Conservation (phyloP, 2,113 vertebrate species). For the Chloropsis hardwickii region DNA sequence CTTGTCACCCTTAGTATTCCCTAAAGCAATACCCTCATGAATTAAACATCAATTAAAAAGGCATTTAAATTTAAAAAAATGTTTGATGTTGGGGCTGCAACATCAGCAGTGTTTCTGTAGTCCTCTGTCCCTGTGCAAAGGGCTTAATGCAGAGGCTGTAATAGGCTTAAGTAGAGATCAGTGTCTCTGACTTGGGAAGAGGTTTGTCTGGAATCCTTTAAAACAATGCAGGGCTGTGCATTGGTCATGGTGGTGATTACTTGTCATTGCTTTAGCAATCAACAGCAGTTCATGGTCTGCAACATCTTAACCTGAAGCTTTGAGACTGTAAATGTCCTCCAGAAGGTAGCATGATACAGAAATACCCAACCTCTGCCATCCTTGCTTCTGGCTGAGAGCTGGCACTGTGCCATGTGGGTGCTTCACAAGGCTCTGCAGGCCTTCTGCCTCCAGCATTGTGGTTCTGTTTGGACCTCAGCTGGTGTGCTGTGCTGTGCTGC, state of each 20-base stretch:
- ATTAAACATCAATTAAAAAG: neutral
- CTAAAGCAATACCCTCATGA: neutral
- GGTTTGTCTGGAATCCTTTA: neutral
- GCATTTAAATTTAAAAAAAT: neutral
- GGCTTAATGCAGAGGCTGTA: neutral
- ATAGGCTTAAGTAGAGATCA: neutral
- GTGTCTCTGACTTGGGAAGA: neutral
- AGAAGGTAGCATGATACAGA: neutral
- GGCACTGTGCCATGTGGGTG: accelerated
- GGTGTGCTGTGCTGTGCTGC: neutral
- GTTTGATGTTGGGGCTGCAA: neutral
- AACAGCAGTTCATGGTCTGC: neutral
- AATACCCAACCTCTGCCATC: neutral
- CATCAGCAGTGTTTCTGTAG: neutral
- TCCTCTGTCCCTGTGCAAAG: neutral
- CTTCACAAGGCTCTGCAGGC: neutral
- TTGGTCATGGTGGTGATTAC: neutral
- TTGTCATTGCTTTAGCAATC: neutral
- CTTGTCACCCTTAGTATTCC: neutral
- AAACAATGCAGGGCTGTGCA: neutral
- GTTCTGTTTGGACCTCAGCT: neutral
- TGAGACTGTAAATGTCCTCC: neutral
- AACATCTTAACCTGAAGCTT: neutral
- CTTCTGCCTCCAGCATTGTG: neutral
- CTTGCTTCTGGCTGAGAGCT: neutral